phyloP scores from a whole-genome alignment of 2,888 invertebrate species.

The Ophion ellenae region DNA sequence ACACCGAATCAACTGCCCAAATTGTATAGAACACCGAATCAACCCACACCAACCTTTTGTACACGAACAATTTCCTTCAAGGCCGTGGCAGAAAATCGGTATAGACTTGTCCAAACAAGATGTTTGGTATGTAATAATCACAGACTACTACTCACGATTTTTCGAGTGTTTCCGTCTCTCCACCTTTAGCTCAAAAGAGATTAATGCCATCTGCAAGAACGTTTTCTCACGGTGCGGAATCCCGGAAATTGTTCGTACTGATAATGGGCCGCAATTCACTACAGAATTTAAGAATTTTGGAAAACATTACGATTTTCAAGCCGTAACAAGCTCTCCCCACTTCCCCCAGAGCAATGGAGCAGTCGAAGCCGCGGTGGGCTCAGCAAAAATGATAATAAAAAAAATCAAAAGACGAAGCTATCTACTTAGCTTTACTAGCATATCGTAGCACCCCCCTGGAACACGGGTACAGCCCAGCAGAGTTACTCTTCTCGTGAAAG shows the following conservation, averaged over 20 bases:
- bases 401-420: constrained; percentile 24
- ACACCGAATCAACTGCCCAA: constrained; percentile 53
- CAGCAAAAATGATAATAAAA: constrained; percentile 56
- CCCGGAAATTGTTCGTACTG: constrained; percentile 35
- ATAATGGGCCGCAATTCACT: constrained; percentile 39
- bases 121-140: constrained; percentile 38
- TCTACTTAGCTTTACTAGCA: constrained; percentile 19
- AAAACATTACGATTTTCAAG: constrained; percentile 24
- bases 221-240: constrained; percentile 29
- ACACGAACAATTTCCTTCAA: constrained; percentile 47
- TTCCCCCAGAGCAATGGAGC: constrained; percentile 42
- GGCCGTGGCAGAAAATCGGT: constrained; percentile 63
- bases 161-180: constrained; percentile 51
- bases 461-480: constrained; percentile 49
- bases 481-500: constrained; percentile 35
- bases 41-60: constrained; percentile 57
- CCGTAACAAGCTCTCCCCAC: constrained; percentile 54
- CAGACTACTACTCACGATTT: constrained; percentile 58
- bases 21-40: constrained; percentile 53
- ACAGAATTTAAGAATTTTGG: constrained; percentile 30
- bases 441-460: constrained; percentile 30
- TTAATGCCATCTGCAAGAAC: constrained; percentile 26
- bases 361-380: constrained; percentile 30
- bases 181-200: constrained; percentile 27
- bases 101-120: constrained; percentile 59